A percentile compares a stretch with the other conserved stretches of the same genome.
Evolutionary conservation across 2,888 invertebrate genomes (phyloP).

Genomic region (Anoplius nigerrimus): DNA sequence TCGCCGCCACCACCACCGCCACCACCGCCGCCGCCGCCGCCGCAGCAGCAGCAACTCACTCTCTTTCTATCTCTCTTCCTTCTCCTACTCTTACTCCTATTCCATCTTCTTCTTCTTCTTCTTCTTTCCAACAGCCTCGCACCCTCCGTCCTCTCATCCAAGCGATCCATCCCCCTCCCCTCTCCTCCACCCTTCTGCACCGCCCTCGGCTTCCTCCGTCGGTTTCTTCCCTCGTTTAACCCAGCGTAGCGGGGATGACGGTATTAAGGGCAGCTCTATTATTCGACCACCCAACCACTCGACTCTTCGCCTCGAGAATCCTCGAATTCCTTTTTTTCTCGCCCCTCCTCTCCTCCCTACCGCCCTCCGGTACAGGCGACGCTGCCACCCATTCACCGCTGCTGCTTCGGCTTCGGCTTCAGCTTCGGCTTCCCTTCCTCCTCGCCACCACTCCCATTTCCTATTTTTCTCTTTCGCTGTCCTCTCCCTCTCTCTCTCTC

Average conservation of each 20-base stretch:
- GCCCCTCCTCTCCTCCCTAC: slow-evolving; percentile 18
- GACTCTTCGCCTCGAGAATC: slow-evolving; percentile 63
- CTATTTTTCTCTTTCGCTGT: slow-evolving; percentile 11
- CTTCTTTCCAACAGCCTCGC: slow-evolving; percentile 13
- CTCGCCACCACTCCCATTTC: slow-evolving; percentile 25
- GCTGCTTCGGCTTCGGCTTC: too few species aligned
- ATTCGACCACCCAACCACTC: slow-evolving; percentile 68
- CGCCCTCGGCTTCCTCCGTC: slow-evolving; percentile 43
- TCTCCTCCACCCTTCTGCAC: slow-evolving; percentile 15
- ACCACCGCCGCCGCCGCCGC: too few species aligned
- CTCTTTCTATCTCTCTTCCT: too few species aligned
- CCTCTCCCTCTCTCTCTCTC: slow-evolving; percentile 10
- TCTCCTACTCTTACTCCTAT: slow-evolving; percentile 11
- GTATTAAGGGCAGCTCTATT: slow-evolving; percentile 70
- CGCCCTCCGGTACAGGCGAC: too few species aligned
- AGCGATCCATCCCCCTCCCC: neutral
- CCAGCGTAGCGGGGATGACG: slow-evolving; percentile 62
- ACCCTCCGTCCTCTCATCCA: slow-evolving; percentile 37
- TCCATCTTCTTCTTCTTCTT: slow-evolving; percentile 17
- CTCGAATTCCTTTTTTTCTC: slow-evolving; percentile 62
- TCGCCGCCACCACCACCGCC: neutral
- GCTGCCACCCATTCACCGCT: neutral
- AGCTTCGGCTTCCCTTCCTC: slow-evolving; percentile 1
- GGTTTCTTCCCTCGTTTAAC: slow-evolving; percentile 60
- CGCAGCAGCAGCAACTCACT: too few species aligned